Conservation (phyloP, 2,888 invertebrate species). For the Hypselothyrea guttata region DNA sequence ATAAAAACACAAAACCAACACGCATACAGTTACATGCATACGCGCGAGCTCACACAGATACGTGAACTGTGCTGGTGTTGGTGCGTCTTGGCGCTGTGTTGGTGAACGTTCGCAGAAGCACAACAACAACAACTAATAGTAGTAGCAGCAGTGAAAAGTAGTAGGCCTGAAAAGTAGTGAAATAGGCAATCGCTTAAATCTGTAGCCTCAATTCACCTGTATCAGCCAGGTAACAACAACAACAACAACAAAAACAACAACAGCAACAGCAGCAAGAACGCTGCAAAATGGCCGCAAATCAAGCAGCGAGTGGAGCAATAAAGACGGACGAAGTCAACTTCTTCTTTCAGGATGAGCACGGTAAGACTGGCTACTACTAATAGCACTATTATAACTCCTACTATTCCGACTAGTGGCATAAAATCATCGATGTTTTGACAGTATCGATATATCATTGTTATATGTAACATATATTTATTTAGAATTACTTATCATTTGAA, state of each 20-base stretch:
- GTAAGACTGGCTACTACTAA: slow-evolving; percentile 53
- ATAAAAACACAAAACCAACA: not conserved
- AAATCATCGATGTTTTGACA: no score
- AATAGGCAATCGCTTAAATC: no score
- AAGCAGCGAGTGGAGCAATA: slow-evolving; percentile 61
- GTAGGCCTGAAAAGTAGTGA: slow-evolving; percentile 6
- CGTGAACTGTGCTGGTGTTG: slow-evolving; percentile 32
- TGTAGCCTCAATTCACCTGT: no score
- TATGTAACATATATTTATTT: no score
- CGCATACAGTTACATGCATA: slow-evolving; percentile 26
- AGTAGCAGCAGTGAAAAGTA: slow-evolving; percentile 8
- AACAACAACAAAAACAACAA: not conserved
- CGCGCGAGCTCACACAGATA: slow-evolving; percentile 27
- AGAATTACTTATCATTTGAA: no score
- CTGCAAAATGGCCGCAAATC: slow-evolving; percentile 66
- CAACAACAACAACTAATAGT: slow-evolving; percentile 20
- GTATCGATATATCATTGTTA: no score
- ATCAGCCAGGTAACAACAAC: slow-evolving; percentile 12
- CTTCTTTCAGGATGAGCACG: slow-evolving; percentile 81
- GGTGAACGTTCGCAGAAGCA: slow-evolving; percentile 23
- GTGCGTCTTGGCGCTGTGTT: slow-evolving; percentile 52
- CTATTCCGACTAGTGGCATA: not conserved
- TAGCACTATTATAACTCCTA: not conserved
- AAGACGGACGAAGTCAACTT: slow-evolving; percentile 81
- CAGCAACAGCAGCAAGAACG: not conserved